Conservation (phyloP, 2,113 vertebrate species). For the Myrmecobius fasciatus region DNA sequence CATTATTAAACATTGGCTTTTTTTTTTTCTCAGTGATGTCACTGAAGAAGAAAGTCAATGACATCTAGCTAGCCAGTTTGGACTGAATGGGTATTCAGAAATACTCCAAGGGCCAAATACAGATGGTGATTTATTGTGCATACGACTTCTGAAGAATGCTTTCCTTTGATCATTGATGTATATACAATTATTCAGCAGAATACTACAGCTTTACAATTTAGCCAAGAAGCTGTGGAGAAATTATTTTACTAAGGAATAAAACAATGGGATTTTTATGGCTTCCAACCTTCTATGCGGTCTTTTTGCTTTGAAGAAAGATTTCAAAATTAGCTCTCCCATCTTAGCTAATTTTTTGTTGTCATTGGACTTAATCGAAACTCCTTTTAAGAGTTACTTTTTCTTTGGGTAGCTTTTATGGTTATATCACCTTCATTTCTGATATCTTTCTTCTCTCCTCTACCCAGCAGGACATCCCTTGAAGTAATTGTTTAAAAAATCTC, state of each 20-base stretch:
- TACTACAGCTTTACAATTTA: conserved; percentile 59
- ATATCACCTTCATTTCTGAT: not conserved
- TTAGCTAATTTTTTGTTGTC: conserved; percentile 56
- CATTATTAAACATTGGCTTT: conserved; percentile 62
- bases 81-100: conserved; percentile 63
- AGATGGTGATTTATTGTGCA: conserved; percentile 55
- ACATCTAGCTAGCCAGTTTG: conserved; percentile 52
- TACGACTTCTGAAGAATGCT: conserved; percentile 62
- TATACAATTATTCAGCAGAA: conserved; percentile 60
- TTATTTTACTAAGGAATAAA: conserved; percentile 71
- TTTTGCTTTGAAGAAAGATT: conserved; percentile 60
- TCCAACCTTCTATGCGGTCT: conserved; percentile 44
- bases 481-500: not conserved
- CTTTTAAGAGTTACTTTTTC: conserved; percentile 54
- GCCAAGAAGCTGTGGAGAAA: conserved; percentile 60
- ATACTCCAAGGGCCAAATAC: conserved; percentile 57
- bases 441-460: not conserved
- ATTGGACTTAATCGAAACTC: conserved; percentile 11
- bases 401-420: not conserved
- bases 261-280: conserved; percentile 58
- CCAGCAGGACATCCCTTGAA: not conserved
- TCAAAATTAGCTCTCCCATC: conserved; percentile 57
- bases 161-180: conserved; percentile 62
- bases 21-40: conserved; percentile 62
- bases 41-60: conserved; percentile 68